Conservation (phyloP, 2,113 vertebrate genomes). For the Hypomesus transpacificus region DNA sequence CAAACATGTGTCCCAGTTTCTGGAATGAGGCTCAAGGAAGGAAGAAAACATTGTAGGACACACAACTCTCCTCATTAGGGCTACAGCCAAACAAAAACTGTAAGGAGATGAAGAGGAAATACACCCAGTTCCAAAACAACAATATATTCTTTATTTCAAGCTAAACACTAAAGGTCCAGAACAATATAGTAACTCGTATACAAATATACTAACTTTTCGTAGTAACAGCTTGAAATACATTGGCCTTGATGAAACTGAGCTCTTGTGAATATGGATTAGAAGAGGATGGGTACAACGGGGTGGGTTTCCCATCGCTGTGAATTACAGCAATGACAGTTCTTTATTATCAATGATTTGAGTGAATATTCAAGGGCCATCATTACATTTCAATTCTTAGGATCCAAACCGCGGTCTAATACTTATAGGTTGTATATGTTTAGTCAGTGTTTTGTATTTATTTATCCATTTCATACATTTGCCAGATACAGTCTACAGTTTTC, state of each 20-base stretch:
- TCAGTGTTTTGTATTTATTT: too few relatives aligned
- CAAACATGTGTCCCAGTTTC: not conserved
- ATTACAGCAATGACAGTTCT: too few relatives aligned
- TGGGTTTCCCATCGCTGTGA: too few relatives aligned
- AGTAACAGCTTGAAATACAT: constrained; percentile 46
- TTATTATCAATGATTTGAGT: too few relatives aligned
- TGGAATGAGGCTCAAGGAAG: not conserved
- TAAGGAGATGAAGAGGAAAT: not conserved
- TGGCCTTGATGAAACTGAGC: constrained; percentile 9
- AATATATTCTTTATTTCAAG: constrained; percentile 68
- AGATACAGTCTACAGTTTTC: not conserved
- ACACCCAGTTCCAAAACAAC: constrained; percentile 36
- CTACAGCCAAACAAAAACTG: not conserved
- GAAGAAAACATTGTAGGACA: not conserved
- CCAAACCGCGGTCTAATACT: too few relatives aligned
- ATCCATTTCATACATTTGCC: not conserved
- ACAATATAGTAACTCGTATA: constrained; percentile 41
- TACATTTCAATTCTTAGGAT: too few relatives aligned
- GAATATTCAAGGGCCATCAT: too few relatives aligned
- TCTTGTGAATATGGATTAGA: too few relatives aligned
- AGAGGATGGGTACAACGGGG: too few relatives aligned
- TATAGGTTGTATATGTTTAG: too few relatives aligned
- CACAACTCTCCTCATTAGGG: not conserved
- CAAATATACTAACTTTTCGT: too few relatives aligned
- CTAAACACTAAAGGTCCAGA: constrained; percentile 52